Percentiles rank a stretch among this genome's conserved stretches.
These are phyloP conservation scores for Odobenus rosmarus DNA, from an alignment of 2,113 vertebrate species.

Conservation along the genomic window DNA sequence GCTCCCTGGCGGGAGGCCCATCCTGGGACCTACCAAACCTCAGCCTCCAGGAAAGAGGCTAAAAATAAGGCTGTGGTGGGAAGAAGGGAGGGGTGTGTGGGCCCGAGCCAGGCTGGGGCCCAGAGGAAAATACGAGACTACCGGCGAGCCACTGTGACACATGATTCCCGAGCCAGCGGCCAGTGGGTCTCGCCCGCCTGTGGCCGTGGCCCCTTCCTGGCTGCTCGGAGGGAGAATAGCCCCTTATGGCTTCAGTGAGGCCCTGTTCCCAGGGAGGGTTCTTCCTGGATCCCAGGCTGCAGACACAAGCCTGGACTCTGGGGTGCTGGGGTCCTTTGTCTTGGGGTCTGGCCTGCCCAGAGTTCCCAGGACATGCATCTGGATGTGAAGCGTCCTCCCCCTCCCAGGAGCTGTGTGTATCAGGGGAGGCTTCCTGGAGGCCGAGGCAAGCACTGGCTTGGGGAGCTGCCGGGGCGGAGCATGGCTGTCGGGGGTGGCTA, in stretches of 20 bases:
- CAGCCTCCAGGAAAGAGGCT: slow-evolving; percentile 78
- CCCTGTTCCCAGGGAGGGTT: neutral
- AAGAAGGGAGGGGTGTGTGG: slow-evolving; percentile 39
- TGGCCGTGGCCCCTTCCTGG: neutral
- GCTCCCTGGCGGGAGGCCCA: slow-evolving; percentile 63
- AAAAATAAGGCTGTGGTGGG: slow-evolving; percentile 79
- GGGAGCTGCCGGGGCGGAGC: neutral
- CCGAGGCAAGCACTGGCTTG: neutral
- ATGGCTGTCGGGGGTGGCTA: neutral
- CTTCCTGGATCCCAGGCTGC: neutral
- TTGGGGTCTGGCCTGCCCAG: neutral
- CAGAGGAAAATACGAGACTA: slow-evolving; percentile 75
- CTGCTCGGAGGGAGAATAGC: neutral
- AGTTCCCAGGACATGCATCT: neutral
- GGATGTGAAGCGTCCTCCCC: neutral
- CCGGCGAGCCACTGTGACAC: slow-evolving; percentile 57
- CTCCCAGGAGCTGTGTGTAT: neutral
- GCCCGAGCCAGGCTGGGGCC: slow-evolving; percentile 48
- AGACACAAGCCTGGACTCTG: neutral
- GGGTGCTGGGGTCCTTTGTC: neutral
- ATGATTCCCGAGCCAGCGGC: slow-evolving; percentile 63
- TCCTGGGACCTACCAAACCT: slow-evolving; percentile 77
- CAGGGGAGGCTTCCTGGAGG: slow-evolving; percentile 44
- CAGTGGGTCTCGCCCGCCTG: neutral
- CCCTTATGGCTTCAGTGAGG: neutral